phyloP scores from a whole-genome alignment of 2,113 vertebrate genomes.

The Sorex fumeus region DNA sequence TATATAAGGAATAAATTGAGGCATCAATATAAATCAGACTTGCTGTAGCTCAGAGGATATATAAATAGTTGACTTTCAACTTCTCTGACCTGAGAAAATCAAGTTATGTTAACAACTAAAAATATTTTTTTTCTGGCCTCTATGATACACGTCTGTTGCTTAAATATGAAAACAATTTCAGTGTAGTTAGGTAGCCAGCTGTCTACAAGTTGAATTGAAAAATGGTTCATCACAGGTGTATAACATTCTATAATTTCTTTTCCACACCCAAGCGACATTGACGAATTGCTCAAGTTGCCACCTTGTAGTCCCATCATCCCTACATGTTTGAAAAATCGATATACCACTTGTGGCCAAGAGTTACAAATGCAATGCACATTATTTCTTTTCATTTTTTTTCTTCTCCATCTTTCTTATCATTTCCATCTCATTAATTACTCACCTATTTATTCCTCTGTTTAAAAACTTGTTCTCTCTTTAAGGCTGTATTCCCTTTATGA shows the following conservation, averaged over 20 bases:
- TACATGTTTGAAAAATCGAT: constrained; percentile 68
- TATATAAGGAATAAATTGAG: not conserved
- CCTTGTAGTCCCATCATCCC: constrained; percentile 51
- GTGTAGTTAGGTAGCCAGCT: constrained; percentile 26
- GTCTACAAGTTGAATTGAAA: constrained; percentile 64
- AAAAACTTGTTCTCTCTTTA: not conserved
- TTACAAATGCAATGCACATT: constrained; percentile 37
- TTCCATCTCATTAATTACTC: not conserved
- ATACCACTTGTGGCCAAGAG: constrained; percentile 17
- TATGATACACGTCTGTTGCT: constrained; percentile 14
- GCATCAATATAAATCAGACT: not conserved
- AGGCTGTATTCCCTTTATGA: not conserved
- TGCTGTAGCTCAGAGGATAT: not conserved
- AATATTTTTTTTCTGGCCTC: not conserved
- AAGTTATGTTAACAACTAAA: constrained; percentile 40
- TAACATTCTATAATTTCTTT: constrained; percentile 72
- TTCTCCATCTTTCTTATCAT: not conserved
- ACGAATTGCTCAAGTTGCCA: constrained; percentile 65
- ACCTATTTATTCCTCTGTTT: not conserved
- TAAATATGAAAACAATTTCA: constrained; percentile 10
- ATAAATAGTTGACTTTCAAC: not conserved
- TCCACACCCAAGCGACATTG: constrained; percentile 69
- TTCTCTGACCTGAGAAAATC: constrained; percentile 27
- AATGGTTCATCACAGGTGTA: constrained; percentile 60
- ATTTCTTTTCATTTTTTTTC: not conserved